Evolutionary conservation across 2,888 invertebrate species (phyloP).

Genomic region (Pristionchus arcanus): DNA sequence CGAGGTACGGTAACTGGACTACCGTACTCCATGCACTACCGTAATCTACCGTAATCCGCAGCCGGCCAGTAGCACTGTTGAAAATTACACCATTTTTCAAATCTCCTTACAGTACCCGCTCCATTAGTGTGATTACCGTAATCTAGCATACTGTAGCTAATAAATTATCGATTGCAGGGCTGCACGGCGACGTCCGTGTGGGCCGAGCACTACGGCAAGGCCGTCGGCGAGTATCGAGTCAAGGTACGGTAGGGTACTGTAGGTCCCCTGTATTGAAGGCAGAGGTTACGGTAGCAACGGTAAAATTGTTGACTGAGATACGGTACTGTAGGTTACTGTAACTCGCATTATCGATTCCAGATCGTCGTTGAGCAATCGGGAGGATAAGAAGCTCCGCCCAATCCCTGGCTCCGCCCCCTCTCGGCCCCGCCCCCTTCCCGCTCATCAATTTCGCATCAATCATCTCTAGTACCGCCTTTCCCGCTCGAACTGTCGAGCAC

Average conservation of each 20-base stretch:
- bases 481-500: not conserved
- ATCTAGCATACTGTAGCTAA: not conserved
- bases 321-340: conserved; percentile 2
- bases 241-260: conserved; percentile 58
- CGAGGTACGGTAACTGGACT: conserved; percentile 51
- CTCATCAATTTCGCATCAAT: conserved; percentile 40
- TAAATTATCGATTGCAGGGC: conserved; percentile 52
- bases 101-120: too few relatives aligned
- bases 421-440: not conserved
- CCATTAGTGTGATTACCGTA: too few relatives aligned
- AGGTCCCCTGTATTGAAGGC: not conserved
- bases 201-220: conserved; percentile 74
- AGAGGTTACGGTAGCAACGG: not conserved
- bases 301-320: not conserved
- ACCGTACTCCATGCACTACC: not conserved
- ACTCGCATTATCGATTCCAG: not conserved
- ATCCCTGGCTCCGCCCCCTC: not conserved
- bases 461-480: not conserved
- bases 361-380: conserved; percentile 7
- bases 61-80: not conserved
- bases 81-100: not conserved
- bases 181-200: conserved; percentile 68
- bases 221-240: conserved; percentile 71
- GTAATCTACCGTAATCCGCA: not conserved
- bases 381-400: not conserved